Percentiles rank a stretch among this genome's conserved stretches.
Evolutionary conservation across 1,140 invertebrate genomes (phyloP).

Genomic region (Meloidogyne floridensis): DNA sequence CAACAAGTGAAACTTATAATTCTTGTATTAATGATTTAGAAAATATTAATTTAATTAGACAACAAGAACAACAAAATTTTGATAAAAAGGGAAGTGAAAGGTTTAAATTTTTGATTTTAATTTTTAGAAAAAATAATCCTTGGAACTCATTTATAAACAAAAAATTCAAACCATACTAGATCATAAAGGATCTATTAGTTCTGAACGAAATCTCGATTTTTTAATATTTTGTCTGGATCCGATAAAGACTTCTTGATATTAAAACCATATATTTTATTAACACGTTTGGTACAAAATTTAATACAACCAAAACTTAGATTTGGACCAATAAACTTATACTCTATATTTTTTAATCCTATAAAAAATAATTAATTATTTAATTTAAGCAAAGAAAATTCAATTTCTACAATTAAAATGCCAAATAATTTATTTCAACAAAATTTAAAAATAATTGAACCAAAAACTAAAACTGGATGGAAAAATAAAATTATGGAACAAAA

Average conservation of each 20-base stretch:
- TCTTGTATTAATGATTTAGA: neutral
- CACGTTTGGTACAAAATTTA: too few relatives aligned
- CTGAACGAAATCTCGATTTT: too few relatives aligned
- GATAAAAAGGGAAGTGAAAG: neutral
- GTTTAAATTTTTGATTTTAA: neutral
- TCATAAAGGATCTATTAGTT: too few relatives aligned
- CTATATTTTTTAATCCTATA: too few relatives aligned
- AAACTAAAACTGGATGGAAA: neutral
- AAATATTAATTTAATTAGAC: neutral
- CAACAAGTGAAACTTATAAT: neutral
- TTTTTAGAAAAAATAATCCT: neutral
- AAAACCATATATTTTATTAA: too few relatives aligned
- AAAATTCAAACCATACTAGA: too few relatives aligned
- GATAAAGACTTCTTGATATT: too few relatives aligned
- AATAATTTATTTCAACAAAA: constrained; percentile 12
- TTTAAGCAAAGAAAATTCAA: constrained; percentile 9
- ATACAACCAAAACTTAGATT: too few relatives aligned
- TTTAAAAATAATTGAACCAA: constrained; percentile 4
- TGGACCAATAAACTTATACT: too few relatives aligned
- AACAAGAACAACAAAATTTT: neutral
- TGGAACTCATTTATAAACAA: too few relatives aligned
- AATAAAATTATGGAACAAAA: neutral
- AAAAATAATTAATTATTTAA: neutral
- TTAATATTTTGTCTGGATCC: too few relatives aligned
- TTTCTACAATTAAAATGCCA: neutral